A percentile compares a stretch with the other conserved stretches of the same genome.
Evolutionary conservation across 2,113 vertebrate species (phyloP).

Genomic region (Globicephala melas): DNA sequence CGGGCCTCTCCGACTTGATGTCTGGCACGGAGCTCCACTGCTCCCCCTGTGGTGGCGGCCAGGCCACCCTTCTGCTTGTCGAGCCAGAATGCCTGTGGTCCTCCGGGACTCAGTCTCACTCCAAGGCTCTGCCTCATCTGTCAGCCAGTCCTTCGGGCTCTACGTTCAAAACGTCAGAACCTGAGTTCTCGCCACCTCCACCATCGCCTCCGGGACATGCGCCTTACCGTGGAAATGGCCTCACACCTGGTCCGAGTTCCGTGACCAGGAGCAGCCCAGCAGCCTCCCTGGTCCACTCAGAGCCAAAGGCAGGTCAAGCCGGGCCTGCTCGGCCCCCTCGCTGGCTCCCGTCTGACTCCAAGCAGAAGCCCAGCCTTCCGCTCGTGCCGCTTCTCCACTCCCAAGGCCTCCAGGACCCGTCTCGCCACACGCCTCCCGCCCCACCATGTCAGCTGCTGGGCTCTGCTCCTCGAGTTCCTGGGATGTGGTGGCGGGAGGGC

Average conservation of each 20-base stretch:
- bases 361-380: too few relatives aligned
- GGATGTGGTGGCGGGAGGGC: accelerated
- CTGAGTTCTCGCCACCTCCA: background rate
- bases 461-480: background rate
- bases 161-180: background rate
- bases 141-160: background rate
- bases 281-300: background rate
- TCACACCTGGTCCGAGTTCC: background rate
- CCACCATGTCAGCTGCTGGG: too few relatives aligned
- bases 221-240: background rate
- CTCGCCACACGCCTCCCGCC: background rate
- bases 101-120: background rate
- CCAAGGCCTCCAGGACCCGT: background rate
- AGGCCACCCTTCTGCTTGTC: too few relatives aligned
- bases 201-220: accelerated
- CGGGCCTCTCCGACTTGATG: background rate
- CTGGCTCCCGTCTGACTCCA: background rate
- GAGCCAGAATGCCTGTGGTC: background rate
- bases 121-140: too few relatives aligned
- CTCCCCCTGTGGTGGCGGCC: accelerated
- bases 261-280: background rate
- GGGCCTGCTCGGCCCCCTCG: accelerated
- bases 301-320: background rate
- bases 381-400: background rate
- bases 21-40: background rate